These are phyloP conservation scores for Poecile atricapillus DNA, from an alignment of 2,113 vertebrate genomes.

Conservation along the genomic window DNA sequence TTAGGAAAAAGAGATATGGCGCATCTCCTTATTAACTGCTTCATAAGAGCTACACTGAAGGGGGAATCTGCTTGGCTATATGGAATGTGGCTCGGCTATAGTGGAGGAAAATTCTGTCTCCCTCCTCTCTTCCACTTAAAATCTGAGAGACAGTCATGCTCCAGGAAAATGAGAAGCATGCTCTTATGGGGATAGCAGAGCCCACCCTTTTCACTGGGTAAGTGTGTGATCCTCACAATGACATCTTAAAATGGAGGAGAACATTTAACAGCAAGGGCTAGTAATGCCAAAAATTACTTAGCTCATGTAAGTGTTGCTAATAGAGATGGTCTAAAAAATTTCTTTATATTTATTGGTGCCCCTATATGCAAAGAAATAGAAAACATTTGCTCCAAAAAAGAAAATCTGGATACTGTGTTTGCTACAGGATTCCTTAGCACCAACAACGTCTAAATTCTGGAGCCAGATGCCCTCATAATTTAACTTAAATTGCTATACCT, in stretches of 20 bases:
- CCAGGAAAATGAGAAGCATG: neutral
- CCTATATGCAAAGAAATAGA: neutral
- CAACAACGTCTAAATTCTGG: neutral
- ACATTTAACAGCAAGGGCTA: neutral
- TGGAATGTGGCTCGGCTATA: rapidly evolving
- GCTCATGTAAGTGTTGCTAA: neutral
- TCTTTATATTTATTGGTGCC: neutral
- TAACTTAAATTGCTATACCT: neutral
- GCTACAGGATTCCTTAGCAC: neutral
- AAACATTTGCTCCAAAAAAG: neutral
- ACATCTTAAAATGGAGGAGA: neutral
- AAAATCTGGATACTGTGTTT: neutral
- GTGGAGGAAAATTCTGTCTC: neutral
- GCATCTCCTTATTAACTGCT: neutral
- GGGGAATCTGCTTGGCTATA: neutral
- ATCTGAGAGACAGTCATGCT: neutral
- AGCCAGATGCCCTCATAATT: neutral
- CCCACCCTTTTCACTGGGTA: neutral
- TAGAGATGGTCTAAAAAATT: neutral
- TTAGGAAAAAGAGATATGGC: neutral
- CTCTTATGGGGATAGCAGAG: neutral
- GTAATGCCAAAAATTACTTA: neutral
- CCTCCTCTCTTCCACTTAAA: neutral
- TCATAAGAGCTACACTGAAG: neutral
- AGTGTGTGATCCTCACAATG: neutral